Percentiles rank a stretch among this genome's conserved stretches.
phyloP scores from a whole-genome alignment of 2,797 vertebrate species.

The Sebastes aleutianus region DNA sequence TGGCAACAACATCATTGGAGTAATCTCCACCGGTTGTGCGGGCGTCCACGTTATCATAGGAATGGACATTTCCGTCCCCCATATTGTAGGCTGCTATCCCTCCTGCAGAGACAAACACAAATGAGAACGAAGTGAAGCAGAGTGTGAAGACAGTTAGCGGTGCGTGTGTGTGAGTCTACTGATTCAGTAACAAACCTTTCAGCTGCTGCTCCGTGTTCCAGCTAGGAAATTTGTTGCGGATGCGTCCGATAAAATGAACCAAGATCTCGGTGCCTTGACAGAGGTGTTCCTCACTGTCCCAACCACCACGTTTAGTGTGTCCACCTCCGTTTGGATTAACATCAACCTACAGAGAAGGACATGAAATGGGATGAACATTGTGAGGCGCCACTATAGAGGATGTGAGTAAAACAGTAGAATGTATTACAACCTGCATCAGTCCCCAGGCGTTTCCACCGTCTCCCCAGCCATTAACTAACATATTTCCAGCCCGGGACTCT shows the following conservation, averaged over 20 bases:
- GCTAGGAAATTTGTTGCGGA: neutral
- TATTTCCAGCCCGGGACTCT: slow-evolving; percentile 65
- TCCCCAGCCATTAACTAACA: neutral
- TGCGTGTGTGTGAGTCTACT: neutral
- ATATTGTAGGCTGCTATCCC: slow-evolving; percentile 65
- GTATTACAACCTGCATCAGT: slow-evolving; percentile 62
- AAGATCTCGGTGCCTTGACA: slow-evolving; percentile 45
- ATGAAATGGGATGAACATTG: neutral
- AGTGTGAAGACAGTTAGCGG: too few species aligned
- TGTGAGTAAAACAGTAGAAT: neutral
- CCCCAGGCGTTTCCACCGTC: slow-evolving; percentile 36
- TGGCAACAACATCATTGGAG: slow-evolving; percentile 53
- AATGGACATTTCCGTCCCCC: slow-evolving; percentile 10
- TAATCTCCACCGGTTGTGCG: slow-evolving; percentile 38
- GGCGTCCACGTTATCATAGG: neutral
- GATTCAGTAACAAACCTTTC: slow-evolving; percentile 57
- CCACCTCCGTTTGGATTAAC: slow-evolving; percentile 9
- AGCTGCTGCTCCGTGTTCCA: slow-evolving; percentile 36
- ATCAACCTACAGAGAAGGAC: slow-evolving; percentile 44
- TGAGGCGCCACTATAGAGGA: too few species aligned
- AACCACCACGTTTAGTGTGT: neutral
- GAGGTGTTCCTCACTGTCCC: slow-evolving; percentile 61
- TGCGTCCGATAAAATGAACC: neutral
- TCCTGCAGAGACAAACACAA: slow-evolving; percentile 33
- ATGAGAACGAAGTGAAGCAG: neutral